These are phyloP conservation scores for Cosmia pyralina DNA, from an alignment of 2,888 invertebrate species.

Conservation along the genomic window DNA sequence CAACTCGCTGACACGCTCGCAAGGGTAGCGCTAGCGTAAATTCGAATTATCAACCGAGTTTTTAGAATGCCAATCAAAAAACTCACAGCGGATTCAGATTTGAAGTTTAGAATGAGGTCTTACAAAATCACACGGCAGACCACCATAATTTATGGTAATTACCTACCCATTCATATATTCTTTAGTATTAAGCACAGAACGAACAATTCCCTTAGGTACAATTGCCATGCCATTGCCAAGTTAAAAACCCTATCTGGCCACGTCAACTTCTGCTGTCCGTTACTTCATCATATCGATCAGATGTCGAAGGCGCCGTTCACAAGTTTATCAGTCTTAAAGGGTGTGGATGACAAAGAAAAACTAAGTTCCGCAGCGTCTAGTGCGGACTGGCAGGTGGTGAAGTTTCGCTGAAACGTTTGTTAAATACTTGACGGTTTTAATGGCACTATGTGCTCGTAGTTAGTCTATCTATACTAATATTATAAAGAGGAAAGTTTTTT, in stretches of 20 bases:
- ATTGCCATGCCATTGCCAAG: no score
- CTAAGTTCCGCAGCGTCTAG: slow-evolving; percentile 29
- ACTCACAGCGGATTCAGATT: no score
- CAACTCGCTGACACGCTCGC: no score
- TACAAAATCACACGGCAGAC: no score
- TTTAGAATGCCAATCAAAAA: no score
- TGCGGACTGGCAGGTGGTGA: neutral
- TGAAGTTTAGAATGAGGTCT: no score
- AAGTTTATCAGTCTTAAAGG: slow-evolving; percentile 58
- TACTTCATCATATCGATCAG: slow-evolving; percentile 30
- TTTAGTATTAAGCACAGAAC: neutral
- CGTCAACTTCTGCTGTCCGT: neutral
- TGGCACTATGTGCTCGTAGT: no score
- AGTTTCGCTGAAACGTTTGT: slow-evolving; percentile 3
- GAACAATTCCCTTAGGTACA: neutral
- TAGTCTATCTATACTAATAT: no score
- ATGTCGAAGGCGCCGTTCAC: neutral
- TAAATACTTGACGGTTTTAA: slow-evolving; percentile 18
- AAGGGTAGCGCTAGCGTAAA: no score
- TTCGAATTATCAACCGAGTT: no score
- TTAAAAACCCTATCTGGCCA: neutral
- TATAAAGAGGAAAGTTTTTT: no score
- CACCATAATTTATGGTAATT: neutral
- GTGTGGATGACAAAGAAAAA: slow-evolving; percentile 60
- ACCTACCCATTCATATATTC: neutral